Conservation (phyloP, 2,113 vertebrate genomes). For the Strix uralensis region DNA sequence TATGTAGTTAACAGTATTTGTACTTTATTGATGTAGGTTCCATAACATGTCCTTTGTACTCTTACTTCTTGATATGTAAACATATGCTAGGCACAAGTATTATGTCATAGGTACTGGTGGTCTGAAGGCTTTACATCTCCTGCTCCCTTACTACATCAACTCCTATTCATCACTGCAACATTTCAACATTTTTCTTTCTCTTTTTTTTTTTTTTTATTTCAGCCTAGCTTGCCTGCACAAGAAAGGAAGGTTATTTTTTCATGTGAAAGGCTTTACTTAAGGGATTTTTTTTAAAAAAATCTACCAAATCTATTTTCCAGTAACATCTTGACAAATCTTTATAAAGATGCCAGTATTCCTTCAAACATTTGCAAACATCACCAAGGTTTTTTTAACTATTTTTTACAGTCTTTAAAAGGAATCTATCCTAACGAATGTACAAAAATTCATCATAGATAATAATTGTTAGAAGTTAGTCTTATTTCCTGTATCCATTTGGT, state of each 20-base stretch:
- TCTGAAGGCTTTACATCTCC: neutral
- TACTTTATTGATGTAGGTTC: neutral
- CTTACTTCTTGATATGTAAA: neutral
- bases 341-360: neutral
- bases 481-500: neutral
- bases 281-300: neutral
- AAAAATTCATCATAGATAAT: neutral
- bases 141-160: neutral
- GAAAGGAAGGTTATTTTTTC: neutral
- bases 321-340: neutral
- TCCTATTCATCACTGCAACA: neutral
- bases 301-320: neutral
- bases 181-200: neutral
- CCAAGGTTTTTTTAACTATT: neutral
- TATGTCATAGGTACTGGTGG: neutral
- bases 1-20: neutral
- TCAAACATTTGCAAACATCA: neutral
- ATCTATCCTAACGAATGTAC: neutral
- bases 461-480: neutral
- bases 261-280: neutral
- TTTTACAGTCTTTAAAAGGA: neutral
- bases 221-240: neutral
- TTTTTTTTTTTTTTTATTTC: neutral
- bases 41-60: neutral
- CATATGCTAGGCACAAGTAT: fast-evolving